Conservation (phyloP, 2,113 vertebrate species). For the Pelecanoides urinatrix region DNA sequence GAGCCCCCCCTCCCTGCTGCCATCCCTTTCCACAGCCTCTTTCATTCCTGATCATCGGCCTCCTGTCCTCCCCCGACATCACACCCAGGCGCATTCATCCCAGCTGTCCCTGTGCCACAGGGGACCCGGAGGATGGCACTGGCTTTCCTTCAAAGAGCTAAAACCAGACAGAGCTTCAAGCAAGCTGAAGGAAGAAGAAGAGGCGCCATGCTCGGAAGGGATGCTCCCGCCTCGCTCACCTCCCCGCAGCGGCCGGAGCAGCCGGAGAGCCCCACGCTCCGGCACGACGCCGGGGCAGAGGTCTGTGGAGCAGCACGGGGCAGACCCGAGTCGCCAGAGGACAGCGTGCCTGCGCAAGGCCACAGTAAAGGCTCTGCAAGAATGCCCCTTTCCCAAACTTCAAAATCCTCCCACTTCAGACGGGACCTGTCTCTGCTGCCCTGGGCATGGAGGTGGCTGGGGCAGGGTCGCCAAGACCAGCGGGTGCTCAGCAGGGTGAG, state of each 20-base stretch:
- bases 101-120: rapidly evolving
- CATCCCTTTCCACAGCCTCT: not conserved
- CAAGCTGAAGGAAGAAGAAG: not conserved
- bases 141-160: not conserved
- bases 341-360: rapidly evolving
- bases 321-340: rapidly evolving
- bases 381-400: not conserved
- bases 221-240: rapidly evolving
- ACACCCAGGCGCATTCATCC: not conserved
- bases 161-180: not conserved
- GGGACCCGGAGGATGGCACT: not conserved
- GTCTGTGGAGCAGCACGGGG: not conserved
- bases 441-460: not conserved
- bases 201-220: rapidly evolving
- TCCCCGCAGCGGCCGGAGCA: rapidly evolving
- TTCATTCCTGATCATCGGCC: not conserved
- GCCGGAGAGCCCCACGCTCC: rapidly evolving
- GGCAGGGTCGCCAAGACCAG: not conserved
- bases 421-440: not conserved
- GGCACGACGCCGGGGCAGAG: rapidly evolving
- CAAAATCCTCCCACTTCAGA: not conserved
- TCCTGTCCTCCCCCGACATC: too few species aligned
- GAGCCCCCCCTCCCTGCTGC: not conserved
- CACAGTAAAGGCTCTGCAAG: not conserved
- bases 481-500: not conserved